A percentile compares a stretch with the other conserved stretches of the same genome.
Evolutionary conservation across 2,797 vertebrate species (phyloP).

Genomic region (Aldrovandia affinis): DNA sequence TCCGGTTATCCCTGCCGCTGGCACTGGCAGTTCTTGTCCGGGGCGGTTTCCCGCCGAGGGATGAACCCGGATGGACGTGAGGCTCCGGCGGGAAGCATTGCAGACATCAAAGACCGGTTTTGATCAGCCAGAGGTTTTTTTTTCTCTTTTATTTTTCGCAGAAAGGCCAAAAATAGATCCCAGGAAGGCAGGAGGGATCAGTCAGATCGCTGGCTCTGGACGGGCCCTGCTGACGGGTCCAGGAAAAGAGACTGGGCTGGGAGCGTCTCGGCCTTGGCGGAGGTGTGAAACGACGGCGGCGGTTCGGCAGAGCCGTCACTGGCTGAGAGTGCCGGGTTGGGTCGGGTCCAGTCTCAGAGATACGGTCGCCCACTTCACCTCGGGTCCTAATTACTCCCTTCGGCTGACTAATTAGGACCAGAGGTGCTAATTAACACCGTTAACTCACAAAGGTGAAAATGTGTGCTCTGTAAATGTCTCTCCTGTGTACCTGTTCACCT

Average conservation of each 20-base stretch:
- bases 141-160: background rate
- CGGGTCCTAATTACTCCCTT: background rate
- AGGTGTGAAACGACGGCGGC: too few species aligned
- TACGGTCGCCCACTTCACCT: background rate
- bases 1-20: background rate
- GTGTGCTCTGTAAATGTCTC: too few species aligned
- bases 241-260: background rate
- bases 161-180: background rate
- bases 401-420: too few species aligned
- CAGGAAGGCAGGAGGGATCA: background rate
- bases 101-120: conserved; percentile 24
- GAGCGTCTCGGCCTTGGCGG: too few species aligned
- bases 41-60: background rate
- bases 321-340: background rate
- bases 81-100: background rate
- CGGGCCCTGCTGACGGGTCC: background rate
- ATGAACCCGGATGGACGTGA: background rate
- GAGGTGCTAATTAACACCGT: too few species aligned
- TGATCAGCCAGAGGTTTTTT: background rate
- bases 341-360: background rate
- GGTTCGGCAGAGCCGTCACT: background rate
- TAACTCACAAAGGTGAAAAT: too few species aligned
- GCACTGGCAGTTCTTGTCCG: background rate
- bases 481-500: too few species aligned
- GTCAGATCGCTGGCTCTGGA: background rate